Percentiles rank a stretch among this genome's conserved stretches.
These are phyloP conservation scores for Apamea monoglypha DNA, from an alignment of 2,888 invertebrate genomes.

Conservation along the genomic window DNA sequence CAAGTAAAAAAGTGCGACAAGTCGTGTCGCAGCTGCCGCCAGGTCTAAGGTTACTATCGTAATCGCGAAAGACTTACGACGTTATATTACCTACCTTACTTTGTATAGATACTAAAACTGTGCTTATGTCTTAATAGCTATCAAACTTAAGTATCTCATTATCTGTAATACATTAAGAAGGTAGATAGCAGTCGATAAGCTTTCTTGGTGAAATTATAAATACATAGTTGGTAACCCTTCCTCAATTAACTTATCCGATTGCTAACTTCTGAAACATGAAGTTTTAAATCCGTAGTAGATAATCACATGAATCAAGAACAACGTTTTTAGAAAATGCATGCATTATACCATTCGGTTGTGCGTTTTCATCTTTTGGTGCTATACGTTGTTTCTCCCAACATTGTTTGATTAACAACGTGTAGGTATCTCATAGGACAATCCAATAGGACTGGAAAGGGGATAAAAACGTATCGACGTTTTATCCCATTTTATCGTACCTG, in stretches of 20 bases:
- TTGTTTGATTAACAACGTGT: no score
- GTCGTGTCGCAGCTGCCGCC: constrained; percentile 82
- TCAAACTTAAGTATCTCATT: constrained; percentile 9
- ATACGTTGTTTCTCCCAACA: neutral
- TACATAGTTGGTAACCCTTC: constrained; percentile 2
- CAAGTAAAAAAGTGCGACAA: constrained; percentile 79
- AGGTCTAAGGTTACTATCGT: constrained; percentile 86
- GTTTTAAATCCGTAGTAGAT: neutral
- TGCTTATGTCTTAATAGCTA: constrained; percentile 1
- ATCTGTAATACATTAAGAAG: neutral
- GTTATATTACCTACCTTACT: constrained; percentile 12
- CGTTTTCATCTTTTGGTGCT: neutral
- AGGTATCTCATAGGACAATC: no score
- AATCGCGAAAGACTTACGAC: constrained; percentile 33
- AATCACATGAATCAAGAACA: neutral
- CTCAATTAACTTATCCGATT: neutral
- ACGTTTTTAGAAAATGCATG: neutral
- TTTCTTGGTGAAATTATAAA: neutral
- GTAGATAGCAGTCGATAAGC: neutral
- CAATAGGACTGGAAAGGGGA: neutral
- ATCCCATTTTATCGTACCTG: neutral
- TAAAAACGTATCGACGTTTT: neutral
- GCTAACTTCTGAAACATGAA: neutral
- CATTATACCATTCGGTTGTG: no score
- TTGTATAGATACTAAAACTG: constrained; percentile 3